Base-by-base conservation (phyloP, 2,113 vertebrate genomes). In the Acinonyx jubatus region DNA sequence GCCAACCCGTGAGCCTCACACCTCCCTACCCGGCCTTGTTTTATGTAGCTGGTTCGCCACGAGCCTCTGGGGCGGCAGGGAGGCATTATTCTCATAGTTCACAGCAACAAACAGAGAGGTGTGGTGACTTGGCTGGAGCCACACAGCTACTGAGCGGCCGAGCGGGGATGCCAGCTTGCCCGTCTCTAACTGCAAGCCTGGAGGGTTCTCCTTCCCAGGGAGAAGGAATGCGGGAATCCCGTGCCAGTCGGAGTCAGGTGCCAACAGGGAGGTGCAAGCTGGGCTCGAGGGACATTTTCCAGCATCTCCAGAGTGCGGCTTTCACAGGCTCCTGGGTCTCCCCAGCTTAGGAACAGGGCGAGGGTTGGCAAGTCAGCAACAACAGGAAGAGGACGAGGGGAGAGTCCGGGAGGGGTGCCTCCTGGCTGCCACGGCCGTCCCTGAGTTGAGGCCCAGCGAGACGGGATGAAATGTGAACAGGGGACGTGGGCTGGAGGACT, bases 41-140 rank as follows among this genome's bases (percentile, higher is more conserved):
- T 48, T 52, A 16, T 33, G 2, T 1, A 16, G 38, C 21, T 2
- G 1, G 1, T 18, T 48, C 19, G 12, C 36, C 66, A 9, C 1
- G 12, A 89, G 48, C 79, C 88, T 76, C 48, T 57, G n/a, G 2
- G 13, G 9, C 0, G 1, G 21, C 25, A 2, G 12, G 63, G 10
- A 5, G 25, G 29, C 16, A 4, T 55, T 61, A 36, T 36, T 31
- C 78, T 45, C 87, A 19, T 0, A 2, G n/a, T 52, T 87, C 48
- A 25, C 27, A 4, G 25, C 21, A 68, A 38, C 63, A 38, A 85
- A 87, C 61, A 94, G 66, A 97, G 94, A 71, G 7, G 10, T 18
- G 4, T 5, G 7, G 52, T 38, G n/a, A 90, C n/a, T 52, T 12
- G 10, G 25, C 61, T 0, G 5, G 82, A 36, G 80, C 80, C 84